Conservation (phyloP, 2,888 invertebrate species). For the Ophion slaviceki region DNA sequence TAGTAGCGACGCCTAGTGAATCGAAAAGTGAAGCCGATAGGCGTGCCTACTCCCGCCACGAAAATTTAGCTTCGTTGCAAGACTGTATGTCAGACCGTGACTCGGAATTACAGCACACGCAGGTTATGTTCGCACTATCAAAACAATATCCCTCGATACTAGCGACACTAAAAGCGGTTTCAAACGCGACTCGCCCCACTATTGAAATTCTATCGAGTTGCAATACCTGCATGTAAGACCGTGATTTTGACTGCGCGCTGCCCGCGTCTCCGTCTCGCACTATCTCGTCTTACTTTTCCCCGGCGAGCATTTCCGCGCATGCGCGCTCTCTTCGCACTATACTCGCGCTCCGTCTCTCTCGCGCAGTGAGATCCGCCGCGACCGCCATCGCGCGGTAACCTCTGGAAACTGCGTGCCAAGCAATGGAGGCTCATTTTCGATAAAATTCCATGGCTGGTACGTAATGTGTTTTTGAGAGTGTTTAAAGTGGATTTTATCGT, state of each 20-base stretch:
- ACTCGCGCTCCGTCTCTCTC: not conserved
- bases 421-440: conserved; percentile 81
- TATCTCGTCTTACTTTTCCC: not conserved
- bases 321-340: not conserved
- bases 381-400: conserved; percentile 72
- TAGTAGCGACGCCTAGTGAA: too few relatives aligned
- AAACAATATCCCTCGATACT: too few relatives aligned
- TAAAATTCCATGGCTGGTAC: conserved; percentile 78
- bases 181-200: too few relatives aligned
- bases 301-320: not conserved
- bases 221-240: not conserved
- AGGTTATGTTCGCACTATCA: too few relatives aligned
- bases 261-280: not conserved
- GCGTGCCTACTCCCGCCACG: too few relatives aligned
- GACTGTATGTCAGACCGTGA: too few relatives aligned
- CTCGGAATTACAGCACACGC: too few relatives aligned
- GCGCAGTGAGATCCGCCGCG: conserved; percentile 3
- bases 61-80: too few relatives aligned
- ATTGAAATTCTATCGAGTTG: too few relatives aligned
- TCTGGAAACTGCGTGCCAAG: conserved; percentile 80
- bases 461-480: conserved; percentile 80
- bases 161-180: too few relatives aligned
- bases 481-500: conserved; percentile 76
- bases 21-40: too few relatives aligned
- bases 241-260: not conserved